Conservation (phyloP, 1,140 invertebrate species). For the Coelopa frigida region DNA sequence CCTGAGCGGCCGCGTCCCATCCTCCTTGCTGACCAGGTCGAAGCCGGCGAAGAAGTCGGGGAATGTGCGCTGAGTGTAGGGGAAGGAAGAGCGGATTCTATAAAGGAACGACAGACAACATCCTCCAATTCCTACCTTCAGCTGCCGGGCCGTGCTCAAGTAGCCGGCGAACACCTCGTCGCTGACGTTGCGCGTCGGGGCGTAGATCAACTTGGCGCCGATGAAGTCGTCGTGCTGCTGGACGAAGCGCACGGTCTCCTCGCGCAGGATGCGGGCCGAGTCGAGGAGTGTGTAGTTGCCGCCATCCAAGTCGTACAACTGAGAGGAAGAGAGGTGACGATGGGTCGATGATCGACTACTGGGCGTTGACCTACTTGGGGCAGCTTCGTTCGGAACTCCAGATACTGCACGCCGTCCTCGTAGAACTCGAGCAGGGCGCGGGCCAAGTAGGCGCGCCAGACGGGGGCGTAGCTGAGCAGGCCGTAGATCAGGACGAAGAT, state of each 20-base stretch:
- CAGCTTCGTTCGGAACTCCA: constrained; percentile 60
- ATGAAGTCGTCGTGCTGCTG: constrained; percentile 57
- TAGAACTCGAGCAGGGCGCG: constrained; percentile 60
- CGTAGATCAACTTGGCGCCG: constrained; percentile 64
- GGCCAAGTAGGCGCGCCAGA: constrained; percentile 64
- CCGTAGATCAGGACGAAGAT: constrained; percentile 56
- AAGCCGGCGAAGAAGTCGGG: constrained; percentile 56
- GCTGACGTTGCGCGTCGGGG: constrained; percentile 48
- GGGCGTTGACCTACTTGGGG: constrained; percentile 31
- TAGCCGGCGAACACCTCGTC: constrained; percentile 42
- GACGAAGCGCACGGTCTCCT: constrained; percentile 50
- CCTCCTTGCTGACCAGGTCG: constrained; percentile 70
- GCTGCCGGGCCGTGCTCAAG: constrained; percentile 33
- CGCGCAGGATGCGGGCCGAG: constrained; percentile 51
- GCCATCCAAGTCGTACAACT: constrained; percentile 58
- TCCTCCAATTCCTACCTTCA: constrained; percentile 16
- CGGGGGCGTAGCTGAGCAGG: constrained; percentile 60
- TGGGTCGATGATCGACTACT: neutral
- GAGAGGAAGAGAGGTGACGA: constrained; percentile 6
- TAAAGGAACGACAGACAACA: neutral
- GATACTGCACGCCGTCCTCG: constrained; percentile 70
- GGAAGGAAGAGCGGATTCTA: neutral
- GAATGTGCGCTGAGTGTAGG: constrained; percentile 23
- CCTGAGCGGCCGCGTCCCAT: constrained; percentile 53
- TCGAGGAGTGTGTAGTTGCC: constrained; percentile 47